Conservation (phyloP, 1,140 invertebrate species). For the Maconellicoccus hirsutus region DNA sequence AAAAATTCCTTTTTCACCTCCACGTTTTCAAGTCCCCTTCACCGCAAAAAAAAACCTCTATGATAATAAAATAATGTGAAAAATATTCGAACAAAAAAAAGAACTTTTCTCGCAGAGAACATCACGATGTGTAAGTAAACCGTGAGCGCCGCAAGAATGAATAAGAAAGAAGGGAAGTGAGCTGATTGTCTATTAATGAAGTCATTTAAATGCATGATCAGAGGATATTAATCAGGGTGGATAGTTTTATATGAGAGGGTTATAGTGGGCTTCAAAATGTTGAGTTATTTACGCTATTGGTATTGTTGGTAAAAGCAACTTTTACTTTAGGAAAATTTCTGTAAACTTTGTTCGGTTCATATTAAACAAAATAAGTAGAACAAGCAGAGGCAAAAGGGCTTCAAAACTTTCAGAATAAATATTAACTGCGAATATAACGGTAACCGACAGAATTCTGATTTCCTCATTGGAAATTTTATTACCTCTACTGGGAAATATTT, state of each 20-base stretch:
- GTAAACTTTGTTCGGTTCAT: not conserved
- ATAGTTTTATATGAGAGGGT: slow-evolving; percentile 22
- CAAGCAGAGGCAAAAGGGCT: not conserved
- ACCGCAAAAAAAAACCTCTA: no score
- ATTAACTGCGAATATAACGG: not conserved
- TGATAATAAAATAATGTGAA: not conserved
- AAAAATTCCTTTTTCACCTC: no score
- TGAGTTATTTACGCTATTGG: slow-evolving; percentile 20
- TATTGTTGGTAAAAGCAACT: slow-evolving; percentile 9
- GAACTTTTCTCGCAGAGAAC: not conserved
- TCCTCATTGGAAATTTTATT: slow-evolving; percentile 9
- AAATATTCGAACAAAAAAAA: not conserved
- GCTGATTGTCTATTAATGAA: slow-evolving; percentile 28
- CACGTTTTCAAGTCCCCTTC: no score
- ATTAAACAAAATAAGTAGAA: not conserved
- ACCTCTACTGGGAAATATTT: not conserved
- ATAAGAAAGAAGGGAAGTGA: slow-evolving; percentile 4
- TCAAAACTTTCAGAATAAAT: not conserved
- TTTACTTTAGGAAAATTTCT: not conserved
- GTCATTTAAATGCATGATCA: slow-evolving; percentile 28
- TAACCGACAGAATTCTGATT: slow-evolving; percentile 8
- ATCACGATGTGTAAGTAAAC: not conserved
- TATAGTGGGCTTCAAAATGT: slow-evolving; percentile 21
- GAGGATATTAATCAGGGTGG: slow-evolving; percentile 23
- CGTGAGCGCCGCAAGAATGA: slow-evolving; percentile 10